A percentile compares a stretch with the other conserved stretches of the same genome.
These are phyloP conservation scores for Ptychodera flava DNA, from an alignment of 35 echinoderm and acorn worm species.

Conservation along the genomic window DNA sequence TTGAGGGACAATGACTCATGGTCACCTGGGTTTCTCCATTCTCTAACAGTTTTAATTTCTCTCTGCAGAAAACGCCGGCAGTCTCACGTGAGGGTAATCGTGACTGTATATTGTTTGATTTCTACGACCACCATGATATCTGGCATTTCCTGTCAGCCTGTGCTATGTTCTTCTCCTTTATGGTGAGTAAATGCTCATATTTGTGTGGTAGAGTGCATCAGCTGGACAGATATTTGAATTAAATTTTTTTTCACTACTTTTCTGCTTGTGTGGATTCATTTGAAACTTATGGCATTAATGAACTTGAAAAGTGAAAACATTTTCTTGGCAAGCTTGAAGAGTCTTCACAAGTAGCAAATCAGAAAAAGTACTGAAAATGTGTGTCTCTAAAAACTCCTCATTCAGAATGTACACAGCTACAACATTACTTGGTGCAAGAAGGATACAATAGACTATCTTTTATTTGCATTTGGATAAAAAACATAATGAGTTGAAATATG, in stretches of 20 bases:
- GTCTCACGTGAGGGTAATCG: slow-evolving; percentile 50
- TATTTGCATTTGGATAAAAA: no score
- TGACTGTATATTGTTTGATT: slow-evolving; percentile 54
- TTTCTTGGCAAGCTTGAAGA: background rate
- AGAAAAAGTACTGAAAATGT: background rate
- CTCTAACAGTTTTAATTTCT: no score
- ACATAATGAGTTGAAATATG: no score
- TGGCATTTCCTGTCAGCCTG: slow-evolving; percentile 91
- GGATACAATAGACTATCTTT: no score
- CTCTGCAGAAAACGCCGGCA: slow-evolving; percentile 63
- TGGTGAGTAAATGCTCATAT: slow-evolving; percentile 48
- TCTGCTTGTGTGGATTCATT: background rate
- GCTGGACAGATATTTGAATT: background rate
- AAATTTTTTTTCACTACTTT: background rate
- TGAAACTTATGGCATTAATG: background rate
- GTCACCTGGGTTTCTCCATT: no score
- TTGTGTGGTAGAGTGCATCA: background rate
- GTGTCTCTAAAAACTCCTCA: no score
- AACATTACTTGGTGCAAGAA: no score
- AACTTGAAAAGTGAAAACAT: background rate
- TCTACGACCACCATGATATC: slow-evolving; percentile 90
- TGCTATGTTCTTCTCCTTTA: slow-evolving; percentile 87
- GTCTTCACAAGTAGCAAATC: background rate
- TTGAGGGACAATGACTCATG: no score
- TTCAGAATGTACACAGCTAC: no score